phyloP scores from a whole-genome alignment of 2,113 vertebrate genomes.

The Anguilla japonica region DNA sequence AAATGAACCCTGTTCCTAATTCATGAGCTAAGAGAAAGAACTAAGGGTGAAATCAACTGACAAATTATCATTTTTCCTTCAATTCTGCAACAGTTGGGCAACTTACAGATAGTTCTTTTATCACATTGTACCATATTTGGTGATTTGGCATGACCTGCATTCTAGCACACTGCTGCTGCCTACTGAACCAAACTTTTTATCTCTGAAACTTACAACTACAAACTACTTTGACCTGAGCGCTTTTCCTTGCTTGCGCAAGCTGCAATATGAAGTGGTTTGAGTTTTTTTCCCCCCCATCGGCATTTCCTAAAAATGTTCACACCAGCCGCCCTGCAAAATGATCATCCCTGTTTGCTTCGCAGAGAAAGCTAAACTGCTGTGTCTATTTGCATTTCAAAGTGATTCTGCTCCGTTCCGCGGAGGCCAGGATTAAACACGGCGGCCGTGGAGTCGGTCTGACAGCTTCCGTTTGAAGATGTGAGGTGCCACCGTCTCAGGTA shows the following conservation, averaged over 20 bases:
- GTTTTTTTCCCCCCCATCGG: background rate
- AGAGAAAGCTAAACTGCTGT: conserved; percentile 26
- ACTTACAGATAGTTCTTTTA: background rate
- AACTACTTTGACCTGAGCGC: background rate
- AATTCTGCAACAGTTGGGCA: background rate
- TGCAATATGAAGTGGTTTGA: background rate
- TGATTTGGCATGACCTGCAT: too few relatives aligned
- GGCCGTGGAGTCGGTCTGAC: background rate
- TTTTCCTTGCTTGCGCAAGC: background rate
- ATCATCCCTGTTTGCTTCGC: background rate
- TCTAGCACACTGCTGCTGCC: too few relatives aligned
- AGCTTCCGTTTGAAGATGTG: conserved; percentile 20
- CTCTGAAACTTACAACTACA: background rate
- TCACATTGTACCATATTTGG: too few relatives aligned
- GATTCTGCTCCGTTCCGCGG: conserved; percentile 36
- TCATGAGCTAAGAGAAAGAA: background rate
- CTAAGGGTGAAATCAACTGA: background rate
- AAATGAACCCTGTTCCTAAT: background rate
- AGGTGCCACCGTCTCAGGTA: conserved; percentile 43
- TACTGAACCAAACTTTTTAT: background rate
- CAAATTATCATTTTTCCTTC: background rate
- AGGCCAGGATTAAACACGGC: conserved; percentile 30
- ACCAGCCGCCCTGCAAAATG: background rate
- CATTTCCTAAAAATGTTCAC: background rate
- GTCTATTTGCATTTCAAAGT: conserved; percentile 61